phyloP scores from a whole-genome alignment of 2,888 invertebrate genomes.

The Pammene fasciana region DNA sequence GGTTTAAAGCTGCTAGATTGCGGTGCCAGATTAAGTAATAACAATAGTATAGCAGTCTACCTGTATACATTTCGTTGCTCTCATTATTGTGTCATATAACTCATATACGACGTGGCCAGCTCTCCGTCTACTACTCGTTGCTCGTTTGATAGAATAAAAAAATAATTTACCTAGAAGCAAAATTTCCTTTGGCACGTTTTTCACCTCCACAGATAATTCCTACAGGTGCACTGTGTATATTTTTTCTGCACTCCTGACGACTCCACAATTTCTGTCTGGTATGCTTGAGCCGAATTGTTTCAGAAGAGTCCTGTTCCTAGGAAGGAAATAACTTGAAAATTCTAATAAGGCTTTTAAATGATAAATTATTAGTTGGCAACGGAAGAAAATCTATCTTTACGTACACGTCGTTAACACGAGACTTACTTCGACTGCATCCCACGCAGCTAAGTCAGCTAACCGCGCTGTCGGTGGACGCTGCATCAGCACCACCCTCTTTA shows the following conservation, averaged over 20 bases:
- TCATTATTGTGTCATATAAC: too few species aligned
- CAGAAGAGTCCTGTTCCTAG: background rate
- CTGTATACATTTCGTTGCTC: too few species aligned
- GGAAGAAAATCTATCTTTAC: too few species aligned
- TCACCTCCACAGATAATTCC: conserved; percentile 4
- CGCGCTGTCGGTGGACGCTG: background rate
- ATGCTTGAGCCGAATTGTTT: conserved; percentile 5
- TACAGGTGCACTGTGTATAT: background rate
- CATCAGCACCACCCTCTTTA: conserved; percentile 7
- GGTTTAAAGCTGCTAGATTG: too few species aligned
- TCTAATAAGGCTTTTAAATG: too few species aligned
- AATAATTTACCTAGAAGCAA: conserved; percentile 6
- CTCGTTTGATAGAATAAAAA: background rate
- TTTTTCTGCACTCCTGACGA: background rate
- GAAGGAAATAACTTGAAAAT: too few species aligned
- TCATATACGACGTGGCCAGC: too few species aligned
- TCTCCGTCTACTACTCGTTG: background rate
- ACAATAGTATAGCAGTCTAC: too few species aligned
- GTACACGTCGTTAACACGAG: too few species aligned
- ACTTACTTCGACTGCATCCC: background rate
- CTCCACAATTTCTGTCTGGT: conserved; percentile 4
- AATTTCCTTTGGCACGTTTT: background rate
- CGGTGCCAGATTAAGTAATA: too few species aligned
- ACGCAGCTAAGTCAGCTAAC: conserved; percentile 1
- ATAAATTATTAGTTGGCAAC: too few species aligned